These are phyloP conservation scores for Noctua fimbriata DNA, from an alignment of 2,888 invertebrate species.

Conservation along the genomic window DNA sequence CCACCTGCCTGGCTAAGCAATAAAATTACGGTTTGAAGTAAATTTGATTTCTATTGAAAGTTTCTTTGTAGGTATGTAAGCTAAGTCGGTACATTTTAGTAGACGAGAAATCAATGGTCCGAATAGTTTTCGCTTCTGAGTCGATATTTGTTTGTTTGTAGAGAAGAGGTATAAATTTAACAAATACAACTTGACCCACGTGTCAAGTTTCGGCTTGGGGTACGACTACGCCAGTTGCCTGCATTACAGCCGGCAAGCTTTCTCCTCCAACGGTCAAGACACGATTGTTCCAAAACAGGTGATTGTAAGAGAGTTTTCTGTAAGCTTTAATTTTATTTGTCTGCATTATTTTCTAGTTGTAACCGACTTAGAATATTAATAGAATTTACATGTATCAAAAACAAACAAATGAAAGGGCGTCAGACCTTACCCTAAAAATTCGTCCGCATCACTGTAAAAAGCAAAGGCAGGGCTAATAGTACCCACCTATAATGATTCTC, in stretches of 20 bases:
- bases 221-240: conserved; percentile 94
- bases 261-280: conserved; percentile 92
- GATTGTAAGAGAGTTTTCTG: conserved; percentile 40
- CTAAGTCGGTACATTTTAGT: conserved; percentile 44
- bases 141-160: conserved; percentile 72
- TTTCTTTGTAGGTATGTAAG: conserved; percentile 54
- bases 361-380: background rate
- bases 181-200: conserved; percentile 91
- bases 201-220: conserved; percentile 92
- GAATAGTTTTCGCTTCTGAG: conserved; percentile 49
- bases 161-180: conserved; percentile 89
- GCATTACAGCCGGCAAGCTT: conserved; percentile 93
- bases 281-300: conserved; percentile 92
- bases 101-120: conserved; percentile 39
- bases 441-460: background rate
- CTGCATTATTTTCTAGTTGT: background rate
- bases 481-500: background rate
- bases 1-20: conserved; percentile 54
- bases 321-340: background rate
- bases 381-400: background rate
- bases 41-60: conserved; percentile 65
- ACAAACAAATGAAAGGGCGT: background rate
- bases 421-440: background rate
- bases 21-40: conserved; percentile 56
- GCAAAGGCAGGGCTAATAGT: background rate